Base-by-base conservation (phyloP, 2,888 invertebrate genomes). In the Mythimna loreyi region DNA sequence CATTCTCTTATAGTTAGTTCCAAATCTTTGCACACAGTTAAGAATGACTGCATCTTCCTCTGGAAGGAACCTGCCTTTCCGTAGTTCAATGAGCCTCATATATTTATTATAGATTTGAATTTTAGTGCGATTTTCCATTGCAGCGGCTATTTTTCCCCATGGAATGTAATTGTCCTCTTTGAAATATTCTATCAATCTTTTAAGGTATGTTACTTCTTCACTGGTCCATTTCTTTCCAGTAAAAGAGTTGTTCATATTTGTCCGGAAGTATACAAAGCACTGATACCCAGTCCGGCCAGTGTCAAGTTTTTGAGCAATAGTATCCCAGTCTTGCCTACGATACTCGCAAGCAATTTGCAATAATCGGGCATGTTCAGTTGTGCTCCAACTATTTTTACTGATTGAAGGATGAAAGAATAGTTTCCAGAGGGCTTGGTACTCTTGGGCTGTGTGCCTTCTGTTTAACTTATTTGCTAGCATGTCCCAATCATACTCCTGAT, bases 381-480 rank as follows among this genome's bases (percentile, higher is more conserved):
- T 89, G 9, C 78, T 85, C 96, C 95, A 96, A 50, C 65, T 75
- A 25, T 66, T 86, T 86, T 86, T 97, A 76, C 97, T 97, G 21
- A 98, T 95, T 21, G 95, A 90, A 0, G 98, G 98, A 88, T 97
- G 97, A 57, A 98, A 88, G 85, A 97, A 97, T 28, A 97, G 94
- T 70, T 97, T 96, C 98, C 98, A 98, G 87, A 98, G 96, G 0
- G 97, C 96, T 81, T 96, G 92, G 86, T 97, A 98, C 86, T 97
- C 97, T 13, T 94, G 92, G 0, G 96, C 91, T 0, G 96, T 95
- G 84, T 97, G 97, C n/a, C 96, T 96, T 45, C 93, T 90, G 73
- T 96, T 94, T 7, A 96, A 75, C 30, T 87, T 86, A 8, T 90
- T 90, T 0, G 97, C 90, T 61, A 97, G 92, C 65, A 92, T 91